phyloP scores from a whole-genome alignment of 2,113 vertebrate species.

The Strix uralensis region DNA sequence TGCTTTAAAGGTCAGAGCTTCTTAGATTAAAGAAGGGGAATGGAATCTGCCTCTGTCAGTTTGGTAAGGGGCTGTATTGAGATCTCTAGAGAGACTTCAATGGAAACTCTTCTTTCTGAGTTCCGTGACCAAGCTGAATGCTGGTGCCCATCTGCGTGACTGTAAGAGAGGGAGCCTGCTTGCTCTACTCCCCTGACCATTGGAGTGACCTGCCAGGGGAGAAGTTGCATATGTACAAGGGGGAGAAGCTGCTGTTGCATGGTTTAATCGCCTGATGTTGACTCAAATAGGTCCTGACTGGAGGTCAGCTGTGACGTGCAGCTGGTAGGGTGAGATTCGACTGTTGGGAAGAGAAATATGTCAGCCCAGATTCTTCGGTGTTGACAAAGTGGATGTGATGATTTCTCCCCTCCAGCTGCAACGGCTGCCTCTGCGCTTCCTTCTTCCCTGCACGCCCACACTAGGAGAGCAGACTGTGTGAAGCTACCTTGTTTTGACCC shows the following conservation, averaged over 20 bases:
- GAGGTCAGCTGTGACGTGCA: conserved; percentile 63
- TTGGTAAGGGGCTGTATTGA: neutral
- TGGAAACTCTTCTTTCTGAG: neutral
- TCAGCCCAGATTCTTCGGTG: neutral
- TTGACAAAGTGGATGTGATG: conserved; percentile 25
- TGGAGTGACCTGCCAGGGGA: conserved; percentile 11
- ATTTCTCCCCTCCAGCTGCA: conserved; percentile 45
- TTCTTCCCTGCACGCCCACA: neutral
- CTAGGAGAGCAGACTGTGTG: neutral
- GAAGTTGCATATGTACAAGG: neutral
- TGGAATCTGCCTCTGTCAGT: conserved; percentile 4
- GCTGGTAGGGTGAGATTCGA: conserved; percentile 53
- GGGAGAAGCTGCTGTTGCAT: neutral
- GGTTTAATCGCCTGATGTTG: neutral
- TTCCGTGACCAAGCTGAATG: neutral
- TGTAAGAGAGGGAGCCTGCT: neutral
- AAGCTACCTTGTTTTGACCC: neutral
- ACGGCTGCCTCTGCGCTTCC: neutral
- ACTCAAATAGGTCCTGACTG: conserved; percentile 55
- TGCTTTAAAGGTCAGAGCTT: conserved; percentile 43
- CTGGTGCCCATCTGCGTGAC: neutral
- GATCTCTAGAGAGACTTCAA: neutral
- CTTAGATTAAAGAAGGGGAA: neutral
- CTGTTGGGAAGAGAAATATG: conserved; percentile 38
- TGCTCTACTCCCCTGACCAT: neutral